Base-by-base conservation (phyloP, 2,113 vertebrate species). In the Genyomyrus donnyi region DNA sequence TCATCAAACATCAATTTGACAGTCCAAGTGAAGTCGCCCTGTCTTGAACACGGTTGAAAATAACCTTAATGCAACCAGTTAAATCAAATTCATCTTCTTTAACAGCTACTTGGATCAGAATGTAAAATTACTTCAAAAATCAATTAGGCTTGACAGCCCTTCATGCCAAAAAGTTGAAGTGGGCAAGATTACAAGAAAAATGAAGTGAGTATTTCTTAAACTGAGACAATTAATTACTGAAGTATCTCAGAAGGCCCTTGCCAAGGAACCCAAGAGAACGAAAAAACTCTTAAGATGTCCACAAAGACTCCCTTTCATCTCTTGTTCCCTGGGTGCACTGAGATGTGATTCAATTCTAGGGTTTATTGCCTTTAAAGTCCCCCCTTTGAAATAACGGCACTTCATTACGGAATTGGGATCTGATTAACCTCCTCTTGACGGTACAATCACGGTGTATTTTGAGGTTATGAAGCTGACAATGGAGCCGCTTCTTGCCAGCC, bases 351-450 rank as follows among this genome's bases (percentile, higher is more conserved):
- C 91, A 89, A 93, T 94, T 94, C 77, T 53, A 92, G 89, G 92
- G 94, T 93, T 94, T 94, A 93, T 94, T 95, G 93, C 94, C 94
- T 95, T 95, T 93, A 93, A 93, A 93, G 93, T 92, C 90, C 91
- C 92, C 94, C 39, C 35, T 94, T 95, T 95, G 93, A 95, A 94
- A 94, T 92, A 94, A 93, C 93, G 88, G 92, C 93, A 93, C 90
- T 93, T 94, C 94, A 94, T 95, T 95, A 95, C 93, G 91, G 94
- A 94, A 92, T 92, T 90, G 86, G 93, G 94, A 95, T 95, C 95
- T 96, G 94, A 96, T 95, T 96, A 95, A 95, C 95, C 95, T 95
- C 93, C 90, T 93, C 94, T 94, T 92, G 92, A 92, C 84, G 88
- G 89, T 93, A 95, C 95, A 95, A 95, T 94, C 91, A n/a, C 24